Conservation (phyloP, 2,888 invertebrate genomes). For the Galeopsomyia nigrocyanea region DNA sequence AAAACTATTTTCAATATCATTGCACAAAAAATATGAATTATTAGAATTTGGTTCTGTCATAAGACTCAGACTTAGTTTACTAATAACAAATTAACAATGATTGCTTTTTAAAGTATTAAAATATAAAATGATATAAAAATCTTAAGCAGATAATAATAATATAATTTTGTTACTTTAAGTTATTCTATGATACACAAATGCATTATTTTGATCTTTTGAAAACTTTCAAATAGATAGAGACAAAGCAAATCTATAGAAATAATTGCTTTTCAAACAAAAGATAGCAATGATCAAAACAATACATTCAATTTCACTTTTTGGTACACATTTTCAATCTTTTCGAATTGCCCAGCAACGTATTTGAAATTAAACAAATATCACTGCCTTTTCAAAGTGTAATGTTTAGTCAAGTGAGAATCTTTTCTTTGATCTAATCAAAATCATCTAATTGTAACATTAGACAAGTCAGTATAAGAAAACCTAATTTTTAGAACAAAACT, state of each 20-base stretch:
- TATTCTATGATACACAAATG: neutral
- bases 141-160: neutral
- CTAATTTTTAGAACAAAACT: slow-evolving; percentile 14
- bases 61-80: slow-evolving; percentile 11
- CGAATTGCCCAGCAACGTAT: too few relatives aligned
- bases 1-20: slow-evolving; percentile 14
- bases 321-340: slow-evolving; percentile 14
- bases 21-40: slow-evolving; percentile 13
- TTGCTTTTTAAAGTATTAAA: slow-evolving; percentile 22
- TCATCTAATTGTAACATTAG: slow-evolving; percentile 65
- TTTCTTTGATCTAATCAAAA: slow-evolving; percentile 9
- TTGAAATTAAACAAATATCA: too few relatives aligned
- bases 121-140: slow-evolving; percentile 32
- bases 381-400: neutral
- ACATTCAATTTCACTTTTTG: slow-evolving; percentile 12
- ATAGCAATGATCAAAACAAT: slow-evolving; percentile 17
- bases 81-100: slow-evolving; percentile 5
- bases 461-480: slow-evolving; percentile 48
- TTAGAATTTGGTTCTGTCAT: slow-evolving; percentile 29
- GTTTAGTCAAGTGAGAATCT: neutral
- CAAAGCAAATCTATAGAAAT: slow-evolving; percentile 4
- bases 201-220: slow-evolving; percentile 25
- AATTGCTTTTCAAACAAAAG: neutral
- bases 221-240: neutral
- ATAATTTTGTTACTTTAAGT: slow-evolving; percentile 1